Evolutionary conservation across 2,113 vertebrate genomes (phyloP), one percentile per base, ranked within the genome.

Genomic region (Aviceda subcristata): DNA sequence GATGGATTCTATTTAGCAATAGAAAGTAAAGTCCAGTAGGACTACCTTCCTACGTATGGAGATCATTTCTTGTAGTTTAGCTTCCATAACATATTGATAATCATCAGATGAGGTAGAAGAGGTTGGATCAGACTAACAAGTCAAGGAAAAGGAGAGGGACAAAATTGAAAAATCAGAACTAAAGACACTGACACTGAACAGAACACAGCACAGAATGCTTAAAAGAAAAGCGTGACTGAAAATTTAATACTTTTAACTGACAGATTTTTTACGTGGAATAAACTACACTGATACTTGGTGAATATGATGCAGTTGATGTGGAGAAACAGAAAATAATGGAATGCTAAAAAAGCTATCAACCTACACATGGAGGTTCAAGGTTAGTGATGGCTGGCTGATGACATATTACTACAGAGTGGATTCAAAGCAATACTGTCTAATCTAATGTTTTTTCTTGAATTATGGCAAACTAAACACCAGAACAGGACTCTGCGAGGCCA

Each of bases 21-120:
- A 98, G 98, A 98, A 99, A 98, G 98, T 98, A 98, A 98, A 97
- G 98, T 98, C 98, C 99, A 98, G 98, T 98, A 98, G 98, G 98
- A 98, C 99, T 99, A 99, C 99, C 99, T 99, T 99, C 99, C 99
- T 99, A 99, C 99, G 99, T 98, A 99, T 99, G 99, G 98, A 99
- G 99, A 98, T 99, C 99, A 99, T 99, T 99, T 99, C 99, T 99
- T 99, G 99, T 98, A 99, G 99, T 98, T 99, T 99, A 99, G 99
- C 98, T 99, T 99, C 99, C 99, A 99, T 99, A 98, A 99, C 98
- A 99, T 99, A 99, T 98, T 99, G 99, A 99, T 99, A 99, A 99
- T 99, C 99, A 98, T 99, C 99, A 94, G 99, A 98, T 98, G 99
- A 99, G 98, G 99, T 99, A 98, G 99, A 99, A 98, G 99, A 99